Conservation (phyloP, 53 echinoderm and acorn worm genomes). For the Arbacia lixula region DNA sequence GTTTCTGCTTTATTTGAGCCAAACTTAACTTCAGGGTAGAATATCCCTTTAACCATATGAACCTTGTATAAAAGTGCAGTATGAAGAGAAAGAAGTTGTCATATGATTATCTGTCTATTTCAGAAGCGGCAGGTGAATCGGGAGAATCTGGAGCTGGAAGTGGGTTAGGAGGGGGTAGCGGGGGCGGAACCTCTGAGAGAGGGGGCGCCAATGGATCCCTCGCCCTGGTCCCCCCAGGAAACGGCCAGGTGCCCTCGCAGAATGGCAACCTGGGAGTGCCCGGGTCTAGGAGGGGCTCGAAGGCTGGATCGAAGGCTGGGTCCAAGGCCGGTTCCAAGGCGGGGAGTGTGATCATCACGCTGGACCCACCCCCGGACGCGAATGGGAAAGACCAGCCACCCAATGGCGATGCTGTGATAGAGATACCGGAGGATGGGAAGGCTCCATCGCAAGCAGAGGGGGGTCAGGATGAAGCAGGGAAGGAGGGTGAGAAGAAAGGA, state of each 20-base stretch:
- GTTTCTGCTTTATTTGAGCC: no score
- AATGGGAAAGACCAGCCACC: conserved; percentile 42
- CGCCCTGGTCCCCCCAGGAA: conserved; percentile 7
- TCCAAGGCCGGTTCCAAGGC: conserved; percentile 67
- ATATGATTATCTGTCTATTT: no score
- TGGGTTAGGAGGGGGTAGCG: no score
- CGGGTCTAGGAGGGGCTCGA: conserved; percentile 48
- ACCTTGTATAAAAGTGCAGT: no score
- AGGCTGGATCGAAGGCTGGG: conserved; percentile 61
- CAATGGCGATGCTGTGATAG: conserved; percentile 72
- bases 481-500: conserved; percentile 50
- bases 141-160: no score
- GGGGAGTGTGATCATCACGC: conserved; percentile 68
- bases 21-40: no score
- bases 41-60: no score
- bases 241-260: conserved; percentile 13
- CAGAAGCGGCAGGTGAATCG: no score
- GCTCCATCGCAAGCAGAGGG: conserved; percentile 61
- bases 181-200: background rate
- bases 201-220: conserved; percentile 11
- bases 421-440: conserved; percentile 68
- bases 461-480: conserved; percentile 63
- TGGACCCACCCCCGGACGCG: conserved; percentile 59
- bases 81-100: no score
- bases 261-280: background rate